These are phyloP conservation scores for Enchytraeus crypticus DNA, from an alignment of 2,888 invertebrate species.

Conservation along the genomic window DNA sequence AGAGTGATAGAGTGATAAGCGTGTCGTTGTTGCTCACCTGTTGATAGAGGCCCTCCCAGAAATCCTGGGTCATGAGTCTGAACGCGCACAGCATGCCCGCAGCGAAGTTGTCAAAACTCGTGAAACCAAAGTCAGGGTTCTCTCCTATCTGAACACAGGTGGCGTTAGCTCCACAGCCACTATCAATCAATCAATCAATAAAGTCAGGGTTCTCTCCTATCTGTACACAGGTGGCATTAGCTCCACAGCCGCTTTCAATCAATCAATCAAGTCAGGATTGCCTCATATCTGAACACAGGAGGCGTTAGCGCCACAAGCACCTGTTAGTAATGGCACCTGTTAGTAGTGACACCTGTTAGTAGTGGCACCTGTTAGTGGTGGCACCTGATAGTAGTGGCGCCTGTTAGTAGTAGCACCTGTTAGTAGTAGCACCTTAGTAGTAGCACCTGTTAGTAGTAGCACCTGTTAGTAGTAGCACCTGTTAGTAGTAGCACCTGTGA, in stretches of 20 bases:
- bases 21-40: slow-evolving; percentile 57
- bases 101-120: slow-evolving; percentile 94
- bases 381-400: too few relatives aligned
- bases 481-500: too few relatives aligned
- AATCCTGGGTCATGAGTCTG: slow-evolving; percentile 96
- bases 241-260: slow-evolving; percentile 23
- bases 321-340: too few relatives aligned
- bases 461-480: too few relatives aligned
- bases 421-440: too few relatives aligned
- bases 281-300: slow-evolving; percentile 79
- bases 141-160: slow-evolving; percentile 79
- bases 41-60: slow-evolving; percentile 96
- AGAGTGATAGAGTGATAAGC: not conserved
- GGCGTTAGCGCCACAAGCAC: slow-evolving; percentile 59
- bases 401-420: too few relatives aligned
- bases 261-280: slow-evolving; percentile 73
- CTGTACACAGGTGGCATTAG: slow-evolving; percentile 76
- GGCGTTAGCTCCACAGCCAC: slow-evolving; percentile 56
- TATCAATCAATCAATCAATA: slow-evolving; percentile 16
- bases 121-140: slow-evolving; percentile 93
- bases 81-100: slow-evolving; percentile 95
- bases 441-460: too few relatives aligned
- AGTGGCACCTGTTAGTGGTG: too few relatives aligned
- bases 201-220: slow-evolving; percentile 89
- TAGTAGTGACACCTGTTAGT: too few relatives aligned